Conservation (phyloP, 2,797 vertebrate species). For the Dendrocincla fuliginosa region DNA sequence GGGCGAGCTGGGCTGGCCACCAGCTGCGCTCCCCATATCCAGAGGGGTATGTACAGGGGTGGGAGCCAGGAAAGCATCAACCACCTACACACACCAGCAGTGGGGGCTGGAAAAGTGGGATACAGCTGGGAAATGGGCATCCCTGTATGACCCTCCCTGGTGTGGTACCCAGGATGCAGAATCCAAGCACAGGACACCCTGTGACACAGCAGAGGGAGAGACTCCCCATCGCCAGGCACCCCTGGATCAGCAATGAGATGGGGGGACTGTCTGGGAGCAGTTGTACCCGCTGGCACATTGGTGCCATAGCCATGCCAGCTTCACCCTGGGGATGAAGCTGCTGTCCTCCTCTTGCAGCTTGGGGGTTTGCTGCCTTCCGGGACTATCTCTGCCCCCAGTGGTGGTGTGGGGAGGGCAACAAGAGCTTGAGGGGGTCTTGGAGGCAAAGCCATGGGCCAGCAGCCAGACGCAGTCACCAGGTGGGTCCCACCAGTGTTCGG, state of each 20-base stretch:
- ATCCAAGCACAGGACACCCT: neutral
- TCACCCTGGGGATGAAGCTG: accelerated
- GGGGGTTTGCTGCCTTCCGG: neutral
- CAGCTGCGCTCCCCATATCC: neutral
- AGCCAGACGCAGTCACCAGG: neutral
- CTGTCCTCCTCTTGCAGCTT: neutral
- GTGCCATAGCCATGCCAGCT: accelerated
- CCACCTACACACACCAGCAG: neutral
- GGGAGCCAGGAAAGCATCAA: neutral
- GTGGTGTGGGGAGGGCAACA: too few relatives aligned
- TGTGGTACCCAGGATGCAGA: neutral
- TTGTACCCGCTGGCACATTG: neutral
- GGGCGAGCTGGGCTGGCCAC: neutral
- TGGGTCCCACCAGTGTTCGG: slow-evolving; percentile 11
- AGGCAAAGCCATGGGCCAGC: neutral
- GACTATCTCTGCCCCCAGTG: neutral
- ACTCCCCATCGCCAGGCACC: accelerated
- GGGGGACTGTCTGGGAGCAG: neutral
- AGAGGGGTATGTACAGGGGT: neutral
- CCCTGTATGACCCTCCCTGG: neutral
- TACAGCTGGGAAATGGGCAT: neutral
- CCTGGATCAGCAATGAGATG: neutral
- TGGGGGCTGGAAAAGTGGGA: neutral
- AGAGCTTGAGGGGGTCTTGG: neutral
- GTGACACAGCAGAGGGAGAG: neutral